Percentiles rank a stretch among this genome's conserved stretches.
phyloP scores from a whole-genome alignment of 2,888 invertebrate genomes.

The Hetaerina titia region DNA sequence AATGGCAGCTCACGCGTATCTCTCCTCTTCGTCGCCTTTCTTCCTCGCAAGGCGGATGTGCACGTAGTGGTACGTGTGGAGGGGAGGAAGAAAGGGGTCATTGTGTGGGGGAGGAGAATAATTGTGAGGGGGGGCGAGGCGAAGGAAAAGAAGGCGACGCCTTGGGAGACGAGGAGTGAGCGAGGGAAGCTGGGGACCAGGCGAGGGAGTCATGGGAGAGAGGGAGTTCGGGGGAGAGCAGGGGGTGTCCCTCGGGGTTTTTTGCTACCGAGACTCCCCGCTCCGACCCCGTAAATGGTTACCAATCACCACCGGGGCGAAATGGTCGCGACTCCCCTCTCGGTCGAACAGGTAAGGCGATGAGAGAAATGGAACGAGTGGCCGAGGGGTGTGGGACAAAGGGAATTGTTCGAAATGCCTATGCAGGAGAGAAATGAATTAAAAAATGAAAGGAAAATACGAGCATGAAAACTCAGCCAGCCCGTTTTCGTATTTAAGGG shows the following conservation, averaged over 20 bases:
- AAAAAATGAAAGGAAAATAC: too few species aligned
- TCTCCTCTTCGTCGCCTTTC: not conserved
- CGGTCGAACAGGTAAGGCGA: not conserved
- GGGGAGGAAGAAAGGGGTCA: not conserved
- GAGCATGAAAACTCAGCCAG: not conserved
- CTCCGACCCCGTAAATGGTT: not conserved
- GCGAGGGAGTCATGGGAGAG: not conserved
- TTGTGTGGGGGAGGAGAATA: not conserved
- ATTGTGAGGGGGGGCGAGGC: not conserved
- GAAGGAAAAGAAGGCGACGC: not conserved
- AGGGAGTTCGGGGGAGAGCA: not conserved
- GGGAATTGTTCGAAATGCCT: not conserved
- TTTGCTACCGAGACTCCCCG: not conserved
- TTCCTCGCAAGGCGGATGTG: not conserved
- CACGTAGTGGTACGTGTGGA: not conserved
- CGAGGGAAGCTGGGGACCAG: not conserved
- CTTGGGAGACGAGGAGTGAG: not conserved
- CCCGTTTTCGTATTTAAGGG: not conserved
- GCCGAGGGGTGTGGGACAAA: not conserved
- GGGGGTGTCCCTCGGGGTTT: not conserved
- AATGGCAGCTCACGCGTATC: constrained; percentile 28
- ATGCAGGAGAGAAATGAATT: not conserved
- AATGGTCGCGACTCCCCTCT: not conserved
- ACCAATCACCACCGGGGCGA: not conserved
- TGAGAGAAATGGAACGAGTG: not conserved